Base-by-base conservation (phyloP, 2,888 invertebrate species). In the Papilio demoleus region DNA sequence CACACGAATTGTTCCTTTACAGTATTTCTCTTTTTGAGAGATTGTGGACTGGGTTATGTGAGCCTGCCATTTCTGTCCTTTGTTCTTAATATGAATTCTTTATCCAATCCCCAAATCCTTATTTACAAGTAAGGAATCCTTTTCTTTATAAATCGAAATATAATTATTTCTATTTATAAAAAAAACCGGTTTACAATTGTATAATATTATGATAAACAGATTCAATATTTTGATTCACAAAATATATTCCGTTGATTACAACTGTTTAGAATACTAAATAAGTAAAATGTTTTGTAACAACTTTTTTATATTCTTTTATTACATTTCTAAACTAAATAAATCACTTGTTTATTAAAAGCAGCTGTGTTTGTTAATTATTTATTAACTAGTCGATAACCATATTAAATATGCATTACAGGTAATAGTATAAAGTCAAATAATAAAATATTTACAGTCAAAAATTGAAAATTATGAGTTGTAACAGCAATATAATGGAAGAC, bases 141-240 rank as follows among this genome's bases (percentile, higher is more conserved):
- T n/a, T n/a, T n/a, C n/a, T n/a, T n/a, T n/a, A n/a, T n/a, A n/a
- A n/a, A n/a, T n/a, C n/a, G n/a, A n/a, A n/a, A n/a, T n/a, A n/a
- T n/a, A n/a, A n/a, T n/a, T n/a, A n/a, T n/a, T n/a, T n/a, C n/a
- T n/a, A n/a, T n/a, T n/a, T n/a, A n/a, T n/a, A n/a, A n/a, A n/a
- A n/a, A n/a, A n/a, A n/a, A n/a, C n/a, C n/a, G 47, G 19, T 47
- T 47, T 47, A 3, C 11, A 22, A 2, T 2, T 45, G 17, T 45
- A 9, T 2, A 45, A 22, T 19, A 8, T 11, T 45, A 19, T 22
- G 9, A 22, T 22, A 47, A 47, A 5, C 19, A 19, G 42, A 47
- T 47, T 45, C 45, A 19, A 45, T 47, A n/a, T 27, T 27, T 27
- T 24, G 50, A 53, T 53, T 53, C 27, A 53, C 53, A 53, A 53